Evolutionary conservation across 2,888 invertebrate species (phyloP), one percentile per base, ranked within the genome.

Genomic region (Beris chalybata): DNA sequence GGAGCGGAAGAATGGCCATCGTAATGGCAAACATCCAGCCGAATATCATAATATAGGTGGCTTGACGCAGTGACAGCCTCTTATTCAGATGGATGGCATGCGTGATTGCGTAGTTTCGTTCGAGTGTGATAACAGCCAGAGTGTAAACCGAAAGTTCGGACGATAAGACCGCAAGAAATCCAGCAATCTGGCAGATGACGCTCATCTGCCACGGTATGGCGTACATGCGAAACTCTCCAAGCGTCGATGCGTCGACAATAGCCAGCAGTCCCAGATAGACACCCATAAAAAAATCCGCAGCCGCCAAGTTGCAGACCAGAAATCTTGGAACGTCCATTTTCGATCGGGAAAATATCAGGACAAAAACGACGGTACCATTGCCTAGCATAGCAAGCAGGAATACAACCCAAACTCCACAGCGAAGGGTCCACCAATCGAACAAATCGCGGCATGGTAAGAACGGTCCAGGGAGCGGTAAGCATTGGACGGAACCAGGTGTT

Each of bases 201-300:
- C 95, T 95, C 89, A 93, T 92, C 83, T 98, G 98, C 97, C 98
- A 98, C 0, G 92, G 91, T 71, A 98, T 95, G 13, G 97, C 97
- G 82, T 94, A 94, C 85, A 91, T 93, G 72, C 96, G 90, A 82
- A 97, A 98, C 81, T 96, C 94, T 30, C 97, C 97, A 67, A 97
- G 82, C 0, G 97, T 97, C 29, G 93, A 93, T 0, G 95, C 96
- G 81, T 98, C 98, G 61, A 97, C 94, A 52, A 97, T 92, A 0
- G 97, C 97, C 74, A 98, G 82, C 74, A 97, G 89, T 0, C 95
- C 96, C 70, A 97, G 84, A 80, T 97, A 97, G 64, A 95, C 85
- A 64, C 97, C 97, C 95, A 98, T 97, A 81, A 94, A 94, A 81
- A 98, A 93, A 83, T 98, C 97, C 0, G 97, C 97, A 0, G 95